Evolutionary conservation across 2,888 invertebrate species (phyloP), one percentile per base, ranked within the genome.

Genomic region (Apotomis betuletana): DNA sequence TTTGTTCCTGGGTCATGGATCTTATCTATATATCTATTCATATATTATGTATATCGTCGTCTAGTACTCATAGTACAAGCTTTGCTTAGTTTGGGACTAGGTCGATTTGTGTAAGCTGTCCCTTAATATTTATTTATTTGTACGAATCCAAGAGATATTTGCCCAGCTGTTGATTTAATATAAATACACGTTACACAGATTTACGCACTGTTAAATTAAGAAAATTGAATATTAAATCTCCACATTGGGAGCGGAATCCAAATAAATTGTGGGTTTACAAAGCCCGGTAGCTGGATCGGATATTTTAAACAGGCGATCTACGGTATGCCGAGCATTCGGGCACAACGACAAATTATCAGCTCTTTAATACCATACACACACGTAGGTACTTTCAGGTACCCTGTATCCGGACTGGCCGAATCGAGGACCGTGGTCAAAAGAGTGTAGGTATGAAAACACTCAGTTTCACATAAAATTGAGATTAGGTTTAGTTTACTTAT

Each of bases 181-280:
- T 49, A 49, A 49, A 49, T 9, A 49, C 3, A 41, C 6, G 6
- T 3, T 6, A 41, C 41, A 6, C 41, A 41, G 41, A 41, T 41
- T 49, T 49, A 49, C 10, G 49, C 49, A 0, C 9, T 49, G 9
- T 49, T 49, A 49, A 49, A 49, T 49, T 6, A 49, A 6, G 3
- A 9, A 49, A 49, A 49, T 49, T 49, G 49, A 49, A 49, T 49
- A 59, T 44, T 41, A 46, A 59, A 59, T n/a, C 15, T 60, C 10
- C 9, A 44, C 4, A 60, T 44, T 38, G 44, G n/a, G 60, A 44
- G 9, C 44, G 41, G 59, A 49, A 49, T 27, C 46, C 46, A 12
- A 46, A 61, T 61, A 61, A 61, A 61, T 61, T 49, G 27, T 49
- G n/a, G 12, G 46, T 46, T 15, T 44, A 61, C 5, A 44, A 61